Evolutionary conservation across 2,797 vertebrate species (phyloP), one percentile per base, ranked within the genome.

Genomic region (Hydrolagus colliei): DNA sequence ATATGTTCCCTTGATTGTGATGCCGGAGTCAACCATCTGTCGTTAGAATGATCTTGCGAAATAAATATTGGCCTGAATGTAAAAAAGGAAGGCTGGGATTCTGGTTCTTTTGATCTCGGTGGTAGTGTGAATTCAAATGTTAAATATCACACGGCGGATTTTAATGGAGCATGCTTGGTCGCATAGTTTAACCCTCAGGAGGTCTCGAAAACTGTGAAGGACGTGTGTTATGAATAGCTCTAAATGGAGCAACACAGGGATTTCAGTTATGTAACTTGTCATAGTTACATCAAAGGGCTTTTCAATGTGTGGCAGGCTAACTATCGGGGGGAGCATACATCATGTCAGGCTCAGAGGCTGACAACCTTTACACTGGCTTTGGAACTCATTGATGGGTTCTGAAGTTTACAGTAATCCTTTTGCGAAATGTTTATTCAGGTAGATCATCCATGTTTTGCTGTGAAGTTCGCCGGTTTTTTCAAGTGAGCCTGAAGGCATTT

Each of bases 11-110:
- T n/a, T 20, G 27, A 5, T 65, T 7, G 16, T 71, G 79, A 52
- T 71, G 32, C 32, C 32, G 27, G 32, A 35, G 79, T 41, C 18
- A 77, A 52, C 52, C 75, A 77, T 63, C 65, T 84, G 13, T 84
- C 20, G 27, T 52, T 6, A 52, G 18, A 84, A 84, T 71, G 63
- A 68, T 84, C 79, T 32, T 71, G 41, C 12, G 14, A 84, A 84
- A 71, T 68, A 71, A 68, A 84, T 41, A 11, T 41, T 71, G 79
- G 79, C 79, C 65, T 52, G 62, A 68, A 84, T 84, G 20, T 84
- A 18, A 84, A 18, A 84, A 84, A 68, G 35, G 65, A 84, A 84
- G 20, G 14, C 14, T 4, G 32, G 22, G 27, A 71, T 52, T 52
- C 41, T 52, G 41, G 35, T 2, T 84, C 52, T 84, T 65, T n/a